Evolutionary conservation across 2,888 invertebrate species (phyloP).

Genomic region (Tyria jacobaeae): DNA sequence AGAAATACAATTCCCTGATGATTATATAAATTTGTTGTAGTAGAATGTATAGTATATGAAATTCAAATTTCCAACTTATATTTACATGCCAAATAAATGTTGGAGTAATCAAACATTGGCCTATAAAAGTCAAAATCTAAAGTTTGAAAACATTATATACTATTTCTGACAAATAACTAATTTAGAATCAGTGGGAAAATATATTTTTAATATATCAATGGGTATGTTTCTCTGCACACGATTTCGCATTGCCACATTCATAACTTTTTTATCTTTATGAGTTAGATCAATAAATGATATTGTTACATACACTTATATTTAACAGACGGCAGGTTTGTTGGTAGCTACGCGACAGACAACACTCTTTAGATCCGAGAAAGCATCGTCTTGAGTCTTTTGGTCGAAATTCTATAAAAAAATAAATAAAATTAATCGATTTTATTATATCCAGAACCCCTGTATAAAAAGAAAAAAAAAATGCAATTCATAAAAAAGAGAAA

Average conservation of each 20-base stretch:
- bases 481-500: no score
- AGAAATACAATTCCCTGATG: not conserved
- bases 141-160: no score
- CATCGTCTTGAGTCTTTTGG: slow-evolving; percentile 82
- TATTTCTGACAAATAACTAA: no score
- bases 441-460: no score
- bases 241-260: not conserved
- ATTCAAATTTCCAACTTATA: not conserved
- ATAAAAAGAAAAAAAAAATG: no score
- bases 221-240: not conserved
- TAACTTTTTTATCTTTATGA: not conserved
- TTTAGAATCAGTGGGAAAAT: no score
- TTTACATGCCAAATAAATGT: no score
- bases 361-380: slow-evolving; percentile 85
- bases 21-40: not conserved
- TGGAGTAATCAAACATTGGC: no score
- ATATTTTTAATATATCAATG: not conserved
- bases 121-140: no score
- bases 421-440: no score
- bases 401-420: slow-evolving; percentile 83
- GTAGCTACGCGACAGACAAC: slow-evolving; percentile 83
- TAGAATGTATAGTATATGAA: not conserved
- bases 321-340: slow-evolving; percentile 70
- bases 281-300: slow-evolving; percentile 1
- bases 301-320: slow-evolving; percentile 20